Percentiles rank a stretch among this genome's conserved stretches.
Evolutionary conservation across 92 coral and sea anemone species (phyloP).

Genomic region (Porites evermanni): DNA sequence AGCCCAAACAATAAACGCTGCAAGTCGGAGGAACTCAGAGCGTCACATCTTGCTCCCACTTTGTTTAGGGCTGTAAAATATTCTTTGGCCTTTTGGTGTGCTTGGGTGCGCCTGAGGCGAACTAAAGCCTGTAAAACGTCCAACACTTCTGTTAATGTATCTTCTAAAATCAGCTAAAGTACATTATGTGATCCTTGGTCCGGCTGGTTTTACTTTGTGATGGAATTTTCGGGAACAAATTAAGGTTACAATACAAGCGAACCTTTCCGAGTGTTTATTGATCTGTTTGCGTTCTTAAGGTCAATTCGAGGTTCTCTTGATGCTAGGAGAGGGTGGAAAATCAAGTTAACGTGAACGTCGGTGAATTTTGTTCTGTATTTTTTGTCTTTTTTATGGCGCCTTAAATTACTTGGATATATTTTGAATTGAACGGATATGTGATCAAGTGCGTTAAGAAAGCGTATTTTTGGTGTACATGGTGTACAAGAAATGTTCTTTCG

Average conservation of each 20-base stretch:
- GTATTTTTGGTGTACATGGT: too few relatives aligned
- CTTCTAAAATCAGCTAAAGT: conserved; percentile 33
- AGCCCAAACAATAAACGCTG: not conserved
- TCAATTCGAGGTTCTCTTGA: not conserved
- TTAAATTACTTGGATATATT: too few relatives aligned
- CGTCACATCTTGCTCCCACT: not conserved
- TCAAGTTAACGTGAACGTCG: too few relatives aligned
- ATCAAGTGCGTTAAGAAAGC: too few relatives aligned
- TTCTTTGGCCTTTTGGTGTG: conserved; percentile 40
- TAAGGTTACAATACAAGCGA: too few relatives aligned
- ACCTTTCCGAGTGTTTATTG: not conserved
- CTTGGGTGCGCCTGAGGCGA: conserved; percentile 21
- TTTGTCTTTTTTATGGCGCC: too few relatives aligned
- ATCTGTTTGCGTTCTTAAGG: too few relatives aligned
- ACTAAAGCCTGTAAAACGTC: conserved; percentile 34
- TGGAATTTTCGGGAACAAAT: too few relatives aligned
- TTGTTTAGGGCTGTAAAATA: not conserved
- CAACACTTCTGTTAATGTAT: conserved; percentile 39
- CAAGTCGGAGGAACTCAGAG: not conserved
- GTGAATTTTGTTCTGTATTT: too few relatives aligned
- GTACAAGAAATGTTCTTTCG: too few relatives aligned
- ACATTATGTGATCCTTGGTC: not conserved
- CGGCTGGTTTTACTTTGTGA: too few relatives aligned
- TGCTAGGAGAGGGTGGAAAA: not conserved
- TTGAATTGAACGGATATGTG: too few relatives aligned